Evolutionary conservation across 2,113 vertebrate species (phyloP).

Genomic region (Gobiocypris rarus): DNA sequence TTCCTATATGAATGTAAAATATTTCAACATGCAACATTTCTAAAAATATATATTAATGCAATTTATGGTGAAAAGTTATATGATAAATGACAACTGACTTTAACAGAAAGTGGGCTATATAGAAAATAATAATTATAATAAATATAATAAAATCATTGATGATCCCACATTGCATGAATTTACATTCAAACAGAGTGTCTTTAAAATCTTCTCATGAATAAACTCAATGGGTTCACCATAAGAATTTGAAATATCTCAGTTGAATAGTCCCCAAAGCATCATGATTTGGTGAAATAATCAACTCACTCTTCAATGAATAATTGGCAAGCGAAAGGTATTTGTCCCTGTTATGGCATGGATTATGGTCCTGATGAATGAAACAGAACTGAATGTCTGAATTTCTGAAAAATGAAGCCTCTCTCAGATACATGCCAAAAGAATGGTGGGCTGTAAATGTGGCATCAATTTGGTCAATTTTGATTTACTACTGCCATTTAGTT

Average conservation of each 20-base stretch:
- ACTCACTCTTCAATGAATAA: slow-evolving; percentile 3
- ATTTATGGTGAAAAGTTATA: not conserved
- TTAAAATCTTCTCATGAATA: not conserved
- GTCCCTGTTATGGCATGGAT: not conserved
- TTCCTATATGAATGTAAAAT: not conserved
- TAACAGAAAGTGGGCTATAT: not conserved
- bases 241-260: not conserved
- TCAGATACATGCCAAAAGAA: not conserved
- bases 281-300: not conserved
- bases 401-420: not conserved
- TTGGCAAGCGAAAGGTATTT: not conserved
- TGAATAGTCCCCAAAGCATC: not conserved
- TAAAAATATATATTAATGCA: not conserved
- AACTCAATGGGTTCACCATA: not conserved
- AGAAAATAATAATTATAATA: not conserved
- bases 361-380: slow-evolving; percentile 37
- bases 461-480: slow-evolving; percentile 21
- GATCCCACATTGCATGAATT: not conserved
- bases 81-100: too few species aligned
- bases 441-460: slow-evolving; percentile 21
- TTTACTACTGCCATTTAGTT: not conserved
- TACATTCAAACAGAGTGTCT: not conserved
- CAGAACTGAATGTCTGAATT: slow-evolving; percentile 29
- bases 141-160: not conserved
- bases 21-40: not conserved